Evolutionary conservation across 2,888 invertebrate species (phyloP).

Genomic region (Parelbella ahira): DNA sequence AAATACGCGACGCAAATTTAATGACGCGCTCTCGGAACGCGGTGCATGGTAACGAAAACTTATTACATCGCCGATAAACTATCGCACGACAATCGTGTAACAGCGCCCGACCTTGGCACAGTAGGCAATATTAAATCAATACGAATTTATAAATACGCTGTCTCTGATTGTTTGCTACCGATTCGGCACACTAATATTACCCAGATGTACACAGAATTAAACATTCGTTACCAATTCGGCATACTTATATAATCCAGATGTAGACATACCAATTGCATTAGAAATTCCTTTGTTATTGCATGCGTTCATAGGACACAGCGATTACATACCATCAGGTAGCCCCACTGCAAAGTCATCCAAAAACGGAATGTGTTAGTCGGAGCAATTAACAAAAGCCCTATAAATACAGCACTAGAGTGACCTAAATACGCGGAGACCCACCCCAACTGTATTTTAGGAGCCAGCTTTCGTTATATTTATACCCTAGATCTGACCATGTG

Average conservation of each 20-base stretch:
- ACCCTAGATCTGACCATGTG: slow-evolving; percentile 11
- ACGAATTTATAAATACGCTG: slow-evolving; percentile 26
- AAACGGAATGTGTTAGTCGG: too few species aligned
- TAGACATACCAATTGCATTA: too few species aligned
- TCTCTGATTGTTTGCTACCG: slow-evolving; percentile 1
- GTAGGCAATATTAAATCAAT: slow-evolving; percentile 28
- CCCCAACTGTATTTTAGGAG: slow-evolving; percentile 18
- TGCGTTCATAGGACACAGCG: too few species aligned
- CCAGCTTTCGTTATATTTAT: slow-evolving; percentile 14
- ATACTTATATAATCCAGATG: too few species aligned
- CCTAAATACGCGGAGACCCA: slow-evolving; percentile 12
- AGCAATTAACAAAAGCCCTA: background rate
- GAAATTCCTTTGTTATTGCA: too few species aligned
- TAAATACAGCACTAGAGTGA: slow-evolving; percentile 6
- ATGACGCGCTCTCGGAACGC: too few species aligned
- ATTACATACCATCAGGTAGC: too few species aligned
- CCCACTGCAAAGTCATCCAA: too few species aligned
- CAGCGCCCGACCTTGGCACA: slow-evolving; percentile 55
- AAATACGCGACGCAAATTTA: too few species aligned
- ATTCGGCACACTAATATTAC: background rate
- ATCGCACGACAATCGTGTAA: slow-evolving; percentile 52
- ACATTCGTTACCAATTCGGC: too few species aligned
- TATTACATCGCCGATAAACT: slow-evolving; percentile 30
- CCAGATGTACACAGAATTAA: background rate
- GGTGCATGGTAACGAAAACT: too few species aligned